phyloP scores from a whole-genome alignment of 2,888 invertebrate genomes.

The Drosophila nr. fundita region DNA sequence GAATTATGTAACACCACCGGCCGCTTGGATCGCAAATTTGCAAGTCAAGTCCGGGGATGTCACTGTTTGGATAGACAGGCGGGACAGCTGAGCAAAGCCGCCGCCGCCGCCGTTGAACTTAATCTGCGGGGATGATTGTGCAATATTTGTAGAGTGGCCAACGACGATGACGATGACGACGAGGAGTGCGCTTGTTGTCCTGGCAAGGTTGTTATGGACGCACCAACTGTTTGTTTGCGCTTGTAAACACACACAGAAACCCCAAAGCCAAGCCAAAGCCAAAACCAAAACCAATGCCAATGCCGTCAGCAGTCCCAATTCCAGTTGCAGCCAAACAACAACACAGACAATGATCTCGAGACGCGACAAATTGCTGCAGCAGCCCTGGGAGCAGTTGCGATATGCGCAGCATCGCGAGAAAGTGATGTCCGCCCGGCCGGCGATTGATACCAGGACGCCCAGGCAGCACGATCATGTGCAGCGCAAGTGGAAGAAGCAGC shows the following conservation, averaged over 20 bases:
- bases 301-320: conserved; percentile 18
- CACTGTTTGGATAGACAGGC: conserved; percentile 71
- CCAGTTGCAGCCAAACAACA: conserved; percentile 13
- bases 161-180: conserved; percentile 9
- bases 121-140: conserved; percentile 73
- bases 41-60: conserved; percentile 76
- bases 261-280: neutral
- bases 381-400: conserved; percentile 90
- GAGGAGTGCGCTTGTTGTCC: conserved; percentile 61
- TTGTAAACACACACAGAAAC: conserved; percentile 56
- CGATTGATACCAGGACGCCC: conserved; percentile 89
- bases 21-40: conserved; percentile 68
- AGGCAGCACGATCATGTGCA: conserved; percentile 88
- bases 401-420: conserved; percentile 90
- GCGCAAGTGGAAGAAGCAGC: conserved; percentile 89
- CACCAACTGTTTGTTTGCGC: conserved; percentile 64
- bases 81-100: conserved; percentile 75
- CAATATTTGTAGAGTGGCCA: conserved; percentile 67
- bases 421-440: conserved; percentile 88
- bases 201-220: conserved; percentile 77
- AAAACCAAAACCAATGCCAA: conserved; percentile 3
- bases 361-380: conserved; percentile 89
- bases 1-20: conserved; percentile 76
- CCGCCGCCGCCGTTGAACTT: conserved; percentile 70
- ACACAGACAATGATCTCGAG: conserved; percentile 87